Evolutionary conservation across 1,140 invertebrate species (phyloP).

Genomic region (Cydia pomonella): DNA sequence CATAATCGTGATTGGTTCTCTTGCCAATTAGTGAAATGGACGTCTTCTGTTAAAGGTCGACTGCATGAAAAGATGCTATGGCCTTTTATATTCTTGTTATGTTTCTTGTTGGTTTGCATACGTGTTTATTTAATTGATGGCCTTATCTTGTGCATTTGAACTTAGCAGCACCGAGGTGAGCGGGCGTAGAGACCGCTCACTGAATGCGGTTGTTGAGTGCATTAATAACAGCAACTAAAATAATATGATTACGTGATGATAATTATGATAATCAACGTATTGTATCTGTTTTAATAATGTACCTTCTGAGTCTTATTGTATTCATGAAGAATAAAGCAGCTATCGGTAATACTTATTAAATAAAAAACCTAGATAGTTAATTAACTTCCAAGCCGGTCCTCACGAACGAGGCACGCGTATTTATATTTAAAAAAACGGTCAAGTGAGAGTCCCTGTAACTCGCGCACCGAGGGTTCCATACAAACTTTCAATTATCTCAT

Average conservation of each 20-base stretch:
- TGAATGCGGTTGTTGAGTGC: slow-evolving; percentile 13
- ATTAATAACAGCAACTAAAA: neutral
- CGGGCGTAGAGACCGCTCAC: neutral
- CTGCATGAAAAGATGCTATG: slow-evolving; percentile 8
- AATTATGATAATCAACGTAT: neutral
- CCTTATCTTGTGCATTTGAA: slow-evolving; percentile 26
- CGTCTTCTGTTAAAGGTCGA: neutral
- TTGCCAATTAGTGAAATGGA: neutral
- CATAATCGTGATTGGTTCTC: slow-evolving; percentile 34
- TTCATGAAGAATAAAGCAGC: neutral
- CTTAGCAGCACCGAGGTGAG: slow-evolving; percentile 14
- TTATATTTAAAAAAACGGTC: too few relatives aligned
- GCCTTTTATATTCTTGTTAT: slow-evolving; percentile 3
- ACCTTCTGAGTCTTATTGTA: neutral
- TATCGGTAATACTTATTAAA: too few relatives aligned
- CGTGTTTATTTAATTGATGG: neutral
- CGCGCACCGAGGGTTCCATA: too few relatives aligned
- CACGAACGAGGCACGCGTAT: too few relatives aligned
- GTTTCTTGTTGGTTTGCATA: neutral
- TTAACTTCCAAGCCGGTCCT: too few relatives aligned
- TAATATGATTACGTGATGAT: neutral
- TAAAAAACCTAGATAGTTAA: too few relatives aligned
- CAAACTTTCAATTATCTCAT: too few relatives aligned
- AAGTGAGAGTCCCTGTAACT: too few relatives aligned
- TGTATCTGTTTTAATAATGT: neutral